Evolutionary conservation across 2,113 vertebrate species (phyloP), one percentile per base, ranked within the genome.

Genomic region (Platysternon megacephalum): DNA sequence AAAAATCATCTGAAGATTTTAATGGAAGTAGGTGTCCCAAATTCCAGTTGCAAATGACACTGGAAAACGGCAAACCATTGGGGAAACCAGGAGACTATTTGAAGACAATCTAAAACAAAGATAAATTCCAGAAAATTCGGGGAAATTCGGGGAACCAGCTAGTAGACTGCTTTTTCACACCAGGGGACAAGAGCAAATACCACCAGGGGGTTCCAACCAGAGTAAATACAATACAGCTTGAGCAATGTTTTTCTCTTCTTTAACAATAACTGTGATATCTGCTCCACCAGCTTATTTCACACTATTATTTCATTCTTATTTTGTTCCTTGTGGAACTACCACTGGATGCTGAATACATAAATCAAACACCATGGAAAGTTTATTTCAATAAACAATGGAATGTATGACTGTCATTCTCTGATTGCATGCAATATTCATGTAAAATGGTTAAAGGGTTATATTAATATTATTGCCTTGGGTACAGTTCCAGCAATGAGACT

Each of bases 1-100:
- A 32, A 91, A 74, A 56, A 76, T 87, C 49, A 96, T 76, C 92
- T 97, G 83, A 95, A 90, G 58, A 82, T 87, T 93, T 85, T 58
- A 87, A 87, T 82, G 72, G 82, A 90, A 96, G 85, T 65, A 28
- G 19, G 16, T 3, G 21, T 82, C 88, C 65, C 82, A 81, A 95
- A 85, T 17, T 92, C 22, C 35, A 97, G 44, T 21, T 52, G 39
- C 55, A 87, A 90, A 81, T 93, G 44, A 76, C n/a, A 35, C 44
- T 74, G 51, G 65, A 88, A 92, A 95, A 21, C 12, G 35, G 76
- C 17, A 85, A 90, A 95, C 11, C 29, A 84, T 44, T 35, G 26
- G 16, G 26, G 46, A 79, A 82, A 83, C 49, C 24, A 65, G 52
- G 7, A 14, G 84, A 46, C 55, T 49, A 84, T 82, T 94, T 88